Percentiles rank a stretch among this genome's conserved stretches.
These are phyloP conservation scores for Linnaemya tessellans DNA, from an alignment of 2,888 invertebrate species.

Conservation along the genomic window DNA sequence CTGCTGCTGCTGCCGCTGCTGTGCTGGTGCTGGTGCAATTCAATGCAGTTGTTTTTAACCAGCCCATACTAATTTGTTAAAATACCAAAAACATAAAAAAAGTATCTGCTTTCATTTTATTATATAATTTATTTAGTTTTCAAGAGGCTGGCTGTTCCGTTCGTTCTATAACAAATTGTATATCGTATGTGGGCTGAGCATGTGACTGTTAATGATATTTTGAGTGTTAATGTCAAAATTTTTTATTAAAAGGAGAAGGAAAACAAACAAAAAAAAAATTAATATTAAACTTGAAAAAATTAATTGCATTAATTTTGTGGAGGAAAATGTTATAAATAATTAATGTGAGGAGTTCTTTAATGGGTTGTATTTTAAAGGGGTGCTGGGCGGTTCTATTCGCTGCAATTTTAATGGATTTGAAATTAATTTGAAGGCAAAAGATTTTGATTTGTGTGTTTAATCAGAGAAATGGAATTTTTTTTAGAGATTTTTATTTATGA, in stretches of 20 bases:
- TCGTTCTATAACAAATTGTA: conserved; percentile 35
- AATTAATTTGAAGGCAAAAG: conserved; percentile 23
- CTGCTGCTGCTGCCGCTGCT: background rate
- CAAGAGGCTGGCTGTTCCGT: conserved; percentile 10
- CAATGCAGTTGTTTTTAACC: conserved; percentile 26
- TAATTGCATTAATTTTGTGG: conserved; percentile 52
- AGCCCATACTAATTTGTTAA: conserved; percentile 62
- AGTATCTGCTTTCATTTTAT: conserved; percentile 61
- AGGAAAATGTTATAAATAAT: conserved; percentile 39
- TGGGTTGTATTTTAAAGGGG: conserved; percentile 16
- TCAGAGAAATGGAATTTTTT: background rate
- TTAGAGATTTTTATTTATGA: background rate
- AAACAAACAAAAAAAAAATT: too few species aligned
- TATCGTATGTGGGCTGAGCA: conserved; percentile 47
- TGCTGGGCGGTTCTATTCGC: background rate
- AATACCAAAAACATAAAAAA: conserved; percentile 21
- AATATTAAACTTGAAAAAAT: conserved; percentile 51
- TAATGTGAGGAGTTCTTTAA: conserved; percentile 22
- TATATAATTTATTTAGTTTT: conserved; percentile 41
- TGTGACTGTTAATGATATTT: conserved; percentile 60
- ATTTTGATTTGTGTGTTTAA: conserved; percentile 10
- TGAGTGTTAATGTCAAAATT: conserved; percentile 68
- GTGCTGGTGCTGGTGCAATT: conserved; percentile 25
- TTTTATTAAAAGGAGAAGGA: conserved; percentile 13
- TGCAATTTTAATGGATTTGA: conserved; percentile 31